These are phyloP conservation scores for Salminus brasiliensis DNA, from an alignment of 2,113 vertebrate genomes.

Conservation along the genomic window DNA sequence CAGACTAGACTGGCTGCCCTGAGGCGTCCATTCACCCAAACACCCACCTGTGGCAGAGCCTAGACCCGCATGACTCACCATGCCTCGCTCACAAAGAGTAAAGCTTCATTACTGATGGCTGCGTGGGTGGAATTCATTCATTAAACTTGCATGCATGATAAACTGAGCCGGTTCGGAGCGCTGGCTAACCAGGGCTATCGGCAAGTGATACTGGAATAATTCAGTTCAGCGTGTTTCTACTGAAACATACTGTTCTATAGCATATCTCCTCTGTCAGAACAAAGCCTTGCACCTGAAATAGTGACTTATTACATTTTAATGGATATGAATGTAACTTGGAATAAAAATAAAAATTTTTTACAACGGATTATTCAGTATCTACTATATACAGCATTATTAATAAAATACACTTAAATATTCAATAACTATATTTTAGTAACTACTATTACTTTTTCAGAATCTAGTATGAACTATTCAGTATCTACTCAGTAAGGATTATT, in stretches of 20 bases:
- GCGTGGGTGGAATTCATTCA: slow-evolving; percentile 45
- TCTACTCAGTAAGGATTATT: too few relatives aligned
- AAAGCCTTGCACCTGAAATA: too few relatives aligned
- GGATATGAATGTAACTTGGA: too few relatives aligned
- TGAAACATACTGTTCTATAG: neutral
- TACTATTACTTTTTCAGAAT: too few relatives aligned
- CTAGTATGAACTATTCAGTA: too few relatives aligned
- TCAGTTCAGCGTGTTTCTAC: neutral
- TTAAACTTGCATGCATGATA: slow-evolving; percentile 33
- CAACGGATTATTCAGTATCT: too few relatives aligned
- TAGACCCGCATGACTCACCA: slow-evolving; percentile 71
- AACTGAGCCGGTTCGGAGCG: neutral
- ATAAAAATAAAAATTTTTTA: too few relatives aligned
- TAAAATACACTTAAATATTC: too few relatives aligned
- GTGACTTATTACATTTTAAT: neutral
- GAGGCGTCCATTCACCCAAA: slow-evolving; percentile 66
- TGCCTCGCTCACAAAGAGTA: slow-evolving; percentile 35
- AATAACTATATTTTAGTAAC: too few relatives aligned
- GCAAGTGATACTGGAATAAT: neutral
- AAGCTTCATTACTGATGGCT: slow-evolving; percentile 34
- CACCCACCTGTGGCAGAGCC: slow-evolving; percentile 75
- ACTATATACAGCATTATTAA: too few relatives aligned
- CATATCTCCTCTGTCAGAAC: neutral
- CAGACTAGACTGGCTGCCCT: slow-evolving; percentile 50
- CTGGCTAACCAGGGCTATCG: neutral